Percentiles rank a stretch among this genome's conserved stretches.
Conservation (phyloP, 2,113 vertebrate species). For the Coracopsis vasa region DNA sequence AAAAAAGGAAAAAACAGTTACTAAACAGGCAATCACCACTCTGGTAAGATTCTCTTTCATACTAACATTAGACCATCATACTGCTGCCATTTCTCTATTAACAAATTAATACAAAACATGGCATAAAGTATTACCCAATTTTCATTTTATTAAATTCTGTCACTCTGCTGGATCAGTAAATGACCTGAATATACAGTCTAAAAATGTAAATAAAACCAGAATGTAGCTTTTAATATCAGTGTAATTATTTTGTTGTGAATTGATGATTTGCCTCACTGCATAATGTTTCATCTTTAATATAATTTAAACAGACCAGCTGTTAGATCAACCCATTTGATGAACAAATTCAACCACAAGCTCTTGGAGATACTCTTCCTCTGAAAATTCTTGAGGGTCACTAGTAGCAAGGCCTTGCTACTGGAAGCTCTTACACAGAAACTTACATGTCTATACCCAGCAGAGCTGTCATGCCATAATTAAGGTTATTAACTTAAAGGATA, state of each 20-base stretch:
- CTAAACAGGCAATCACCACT: conserved; percentile 31
- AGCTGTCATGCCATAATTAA: neutral
- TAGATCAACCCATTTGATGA: neutral
- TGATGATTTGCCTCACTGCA: neutral
- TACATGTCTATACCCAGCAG: neutral
- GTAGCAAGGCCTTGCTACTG: neutral
- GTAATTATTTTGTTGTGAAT: neutral
- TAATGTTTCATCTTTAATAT: neutral
- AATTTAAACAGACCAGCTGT: neutral
- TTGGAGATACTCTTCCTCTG: neutral
- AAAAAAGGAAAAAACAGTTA: conserved; percentile 41
- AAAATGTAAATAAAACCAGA: neutral
- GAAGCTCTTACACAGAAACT: neutral
- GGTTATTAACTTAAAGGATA: neutral
- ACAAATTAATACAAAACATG: neutral
- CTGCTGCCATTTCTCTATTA: neutral
- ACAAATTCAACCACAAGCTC: neutral
- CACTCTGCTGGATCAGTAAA: neutral
- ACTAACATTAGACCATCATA: neutral
- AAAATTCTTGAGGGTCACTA: neutral
- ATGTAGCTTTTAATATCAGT: neutral
- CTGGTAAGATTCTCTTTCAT: conserved; percentile 22
- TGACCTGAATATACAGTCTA: neutral
- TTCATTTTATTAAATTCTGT: neutral
- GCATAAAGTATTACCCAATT: neutral